Conservation (phyloP, 53 echinoderm and acorn worm species). For the Hippasteria phrygiana region DNA sequence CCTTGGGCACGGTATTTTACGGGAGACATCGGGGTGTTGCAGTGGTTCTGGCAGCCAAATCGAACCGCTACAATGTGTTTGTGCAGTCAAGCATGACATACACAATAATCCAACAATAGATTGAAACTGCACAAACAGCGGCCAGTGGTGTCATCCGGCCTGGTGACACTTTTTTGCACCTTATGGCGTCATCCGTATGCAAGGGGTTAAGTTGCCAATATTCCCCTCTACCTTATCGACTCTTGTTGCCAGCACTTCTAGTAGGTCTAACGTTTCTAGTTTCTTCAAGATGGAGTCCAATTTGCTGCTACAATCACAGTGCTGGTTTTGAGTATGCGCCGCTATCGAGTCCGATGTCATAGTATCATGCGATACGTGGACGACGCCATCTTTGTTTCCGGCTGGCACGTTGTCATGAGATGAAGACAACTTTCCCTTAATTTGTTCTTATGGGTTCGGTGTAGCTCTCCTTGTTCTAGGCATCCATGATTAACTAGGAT, state of each 20-base stretch:
- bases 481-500: neutral
- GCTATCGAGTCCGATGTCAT: neutral
- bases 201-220: neutral
- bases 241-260: neutral
- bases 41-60: too few relatives aligned
- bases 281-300: neutral
- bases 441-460: neutral
- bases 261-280: neutral
- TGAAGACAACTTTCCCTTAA: neutral
- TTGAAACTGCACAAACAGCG: too few relatives aligned
- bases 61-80: too few relatives aligned
- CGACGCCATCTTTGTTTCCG: conserved; percentile 19
- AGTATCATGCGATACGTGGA: neutral
- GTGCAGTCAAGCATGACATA: too few relatives aligned
- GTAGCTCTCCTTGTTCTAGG: neutral
- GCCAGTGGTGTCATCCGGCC: too few relatives aligned
- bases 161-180: too few relatives aligned
- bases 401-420: neutral
- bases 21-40: too few relatives aligned
- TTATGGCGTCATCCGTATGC: too few relatives aligned
- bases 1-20: too few relatives aligned
- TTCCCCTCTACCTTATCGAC: conserved; percentile 10
- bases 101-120: too few relatives aligned
- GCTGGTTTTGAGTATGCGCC: conserved; percentile 6
- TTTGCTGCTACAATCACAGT: neutral